A percentile compares a stretch with the other conserved stretches of the same genome.
These are phyloP conservation scores for Hybognathus amarus DNA, from an alignment of 2,797 vertebrate species.

Conservation along the genomic window DNA sequence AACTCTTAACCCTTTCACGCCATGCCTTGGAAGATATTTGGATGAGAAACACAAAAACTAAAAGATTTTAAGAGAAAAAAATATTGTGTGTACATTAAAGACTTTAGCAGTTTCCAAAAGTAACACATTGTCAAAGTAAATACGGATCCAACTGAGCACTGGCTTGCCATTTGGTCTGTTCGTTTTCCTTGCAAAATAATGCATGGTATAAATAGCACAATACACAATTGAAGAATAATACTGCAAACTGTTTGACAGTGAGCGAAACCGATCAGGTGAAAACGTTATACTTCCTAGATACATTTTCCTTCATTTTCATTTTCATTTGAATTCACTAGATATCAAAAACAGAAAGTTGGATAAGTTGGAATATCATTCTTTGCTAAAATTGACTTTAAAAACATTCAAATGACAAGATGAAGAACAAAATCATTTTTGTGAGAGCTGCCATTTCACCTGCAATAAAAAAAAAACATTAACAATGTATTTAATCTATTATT, in stretches of 20 bases:
- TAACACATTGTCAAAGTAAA: neutral
- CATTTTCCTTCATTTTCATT: neutral
- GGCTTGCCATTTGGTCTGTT: slow-evolving; percentile 6
- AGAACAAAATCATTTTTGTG: too few relatives aligned
- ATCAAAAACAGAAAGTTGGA: neutral
- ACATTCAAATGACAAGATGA: too few relatives aligned
- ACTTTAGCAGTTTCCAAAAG: neutral
- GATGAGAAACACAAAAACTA: neutral
- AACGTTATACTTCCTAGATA: neutral
- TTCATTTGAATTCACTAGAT: neutral
- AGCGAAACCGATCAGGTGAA: neutral
- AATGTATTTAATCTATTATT: too few relatives aligned
- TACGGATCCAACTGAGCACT: neutral
- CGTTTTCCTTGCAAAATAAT: neutral
- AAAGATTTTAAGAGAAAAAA: neutral
- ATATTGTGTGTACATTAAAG: neutral
- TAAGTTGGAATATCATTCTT: neutral
- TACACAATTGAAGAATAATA: neutral
- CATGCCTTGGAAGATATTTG: neutral
- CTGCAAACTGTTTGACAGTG: neutral
- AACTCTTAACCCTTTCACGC: slow-evolving; percentile 35
- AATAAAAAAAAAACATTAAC: too few relatives aligned
- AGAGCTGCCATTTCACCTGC: too few relatives aligned
- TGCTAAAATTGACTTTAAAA: too few relatives aligned
- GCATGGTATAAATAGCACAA: neutral